phyloP scores from a whole-genome alignment of 2,797 vertebrate species.

The Anomalospiza imberbis region DNA sequence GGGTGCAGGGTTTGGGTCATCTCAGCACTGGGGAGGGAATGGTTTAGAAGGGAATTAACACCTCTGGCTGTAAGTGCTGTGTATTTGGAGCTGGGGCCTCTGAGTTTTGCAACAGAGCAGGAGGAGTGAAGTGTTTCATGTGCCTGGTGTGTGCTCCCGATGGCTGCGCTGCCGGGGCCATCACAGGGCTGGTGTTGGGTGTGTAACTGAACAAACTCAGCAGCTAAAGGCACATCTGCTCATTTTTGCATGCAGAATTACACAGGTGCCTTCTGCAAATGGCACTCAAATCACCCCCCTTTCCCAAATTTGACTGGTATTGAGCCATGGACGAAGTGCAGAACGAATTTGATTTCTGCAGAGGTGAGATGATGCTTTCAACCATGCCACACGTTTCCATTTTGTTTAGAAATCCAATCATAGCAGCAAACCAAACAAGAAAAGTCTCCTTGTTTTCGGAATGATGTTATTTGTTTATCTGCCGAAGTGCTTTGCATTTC shows the following conservation, averaged over 20 bases:
- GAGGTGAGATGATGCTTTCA: constrained; percentile 33
- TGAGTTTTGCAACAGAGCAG: background rate
- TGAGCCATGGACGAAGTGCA: background rate
- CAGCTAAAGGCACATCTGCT: background rate
- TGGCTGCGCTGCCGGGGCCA: accelerated
- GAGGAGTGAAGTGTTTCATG: background rate
- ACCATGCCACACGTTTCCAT: constrained; percentile 4
- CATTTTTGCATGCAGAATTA: background rate
- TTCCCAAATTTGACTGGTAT: background rate
- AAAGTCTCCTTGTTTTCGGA: constrained; percentile 72
- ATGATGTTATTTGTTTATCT: constrained; percentile 70
- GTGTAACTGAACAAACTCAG: background rate
- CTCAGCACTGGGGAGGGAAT: background rate
- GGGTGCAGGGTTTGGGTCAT: background rate
- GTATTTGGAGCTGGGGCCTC: background rate
- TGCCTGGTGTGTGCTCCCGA: background rate
- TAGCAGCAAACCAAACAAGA: constrained; percentile 53
- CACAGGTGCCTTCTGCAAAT: background rate
- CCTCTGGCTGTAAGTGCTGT: background rate
- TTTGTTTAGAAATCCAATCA: constrained; percentile 36
- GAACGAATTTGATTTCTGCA: background rate
- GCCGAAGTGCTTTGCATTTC: constrained; percentile 62
- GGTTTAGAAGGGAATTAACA: background rate
- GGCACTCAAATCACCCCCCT: background rate
- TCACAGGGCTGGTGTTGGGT: background rate